Evolutionary conservation across 2,888 invertebrate genomes (phyloP).

Genomic region (Trichogramma evanescens): DNA sequence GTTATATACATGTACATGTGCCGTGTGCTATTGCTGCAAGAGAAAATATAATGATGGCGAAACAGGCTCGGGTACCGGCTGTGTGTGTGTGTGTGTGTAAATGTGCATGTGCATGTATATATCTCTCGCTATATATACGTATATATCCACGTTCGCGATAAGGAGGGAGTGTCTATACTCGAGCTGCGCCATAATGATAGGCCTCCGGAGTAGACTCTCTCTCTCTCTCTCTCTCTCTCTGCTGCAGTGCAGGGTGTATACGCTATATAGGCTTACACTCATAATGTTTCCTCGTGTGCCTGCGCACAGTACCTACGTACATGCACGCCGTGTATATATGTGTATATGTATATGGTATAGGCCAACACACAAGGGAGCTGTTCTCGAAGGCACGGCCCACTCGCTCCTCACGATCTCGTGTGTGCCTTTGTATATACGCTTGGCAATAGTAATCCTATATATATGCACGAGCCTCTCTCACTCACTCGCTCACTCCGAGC

Average conservation of each 20-base stretch:
- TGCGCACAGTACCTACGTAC: not conserved
- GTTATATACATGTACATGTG: slow-evolving; percentile 6
- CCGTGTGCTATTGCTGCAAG: slow-evolving; percentile 37
- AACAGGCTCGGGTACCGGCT: slow-evolving; percentile 25
- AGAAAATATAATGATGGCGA: slow-evolving; percentile 46
- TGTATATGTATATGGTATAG: slow-evolving; percentile 11
- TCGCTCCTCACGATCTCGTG: not conserved
- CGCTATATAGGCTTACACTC: slow-evolving; percentile 5
- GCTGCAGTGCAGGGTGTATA: not conserved
- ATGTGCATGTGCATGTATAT: too few species aligned
- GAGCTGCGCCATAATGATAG: slow-evolving; percentile 45
- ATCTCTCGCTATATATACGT: too few species aligned
- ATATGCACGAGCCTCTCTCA: not conserved
- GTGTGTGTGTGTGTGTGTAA: not conserved
- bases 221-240: not conserved
- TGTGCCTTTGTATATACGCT: slow-evolving; percentile 12
- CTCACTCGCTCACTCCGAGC: too few species aligned
- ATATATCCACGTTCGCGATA: slow-evolving; percentile 31
- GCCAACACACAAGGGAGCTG: slow-evolving; percentile 34
- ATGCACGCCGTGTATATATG: not conserved
- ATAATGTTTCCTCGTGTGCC: not conserved
- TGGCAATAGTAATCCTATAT: not conserved
- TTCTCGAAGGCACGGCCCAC: slow-evolving; percentile 31
- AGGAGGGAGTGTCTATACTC: slow-evolving; percentile 44
- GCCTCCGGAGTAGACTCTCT: slow-evolving; percentile 23